Evolutionary conservation across 2,113 vertebrate genomes (phyloP), one percentile per base, ranked within the genome.

Genomic region (Passerina amoena): DNA sequence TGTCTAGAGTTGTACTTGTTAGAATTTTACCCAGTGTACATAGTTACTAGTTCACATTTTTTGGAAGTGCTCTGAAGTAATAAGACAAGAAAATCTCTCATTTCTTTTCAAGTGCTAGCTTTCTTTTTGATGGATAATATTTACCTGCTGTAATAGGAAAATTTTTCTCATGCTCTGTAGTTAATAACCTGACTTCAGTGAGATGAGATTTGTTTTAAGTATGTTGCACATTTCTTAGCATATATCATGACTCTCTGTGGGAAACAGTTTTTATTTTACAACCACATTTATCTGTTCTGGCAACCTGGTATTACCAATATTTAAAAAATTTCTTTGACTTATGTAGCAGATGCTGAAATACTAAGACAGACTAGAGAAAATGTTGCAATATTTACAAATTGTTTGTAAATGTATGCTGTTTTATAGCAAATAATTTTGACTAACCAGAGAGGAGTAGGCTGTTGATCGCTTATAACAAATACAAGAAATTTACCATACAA

Each of bases 61-160:
- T 94, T 66, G n/a, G 0, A 75, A 81, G 51, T 0, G 0, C 6
- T 61, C 47, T 88, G 72, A 71, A 86, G 24, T 75, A 92, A 57
- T 54, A 64, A 75, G 33, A 72, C 16, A 82, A 79, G 59, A 61
- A 63, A 65, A 68, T 5, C 5, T 31, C 11, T n/a, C 40, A 51
- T 53, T 77, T 37, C 31, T 79, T 90, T 53, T 64, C 42, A 92
- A 85, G 20, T 51, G 17, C 13, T 64, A 63, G 63, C 40, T 91
- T 85, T 78, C 25, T 76, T 87, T 88, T 92, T 92, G 57, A 73
- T 82, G 21, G 76, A 48, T 92, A 82, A 51, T 80, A 90, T 94
- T 86, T 84, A 73, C 27, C 44, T 91, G 24, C 65, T 85, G 22
- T 61, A 82, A 50, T 23, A 59, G 19, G 61, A 89, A 72, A 45